phyloP scores from a whole-genome alignment of 2,797 vertebrate genomes.

The Buceros bicornis region DNA sequence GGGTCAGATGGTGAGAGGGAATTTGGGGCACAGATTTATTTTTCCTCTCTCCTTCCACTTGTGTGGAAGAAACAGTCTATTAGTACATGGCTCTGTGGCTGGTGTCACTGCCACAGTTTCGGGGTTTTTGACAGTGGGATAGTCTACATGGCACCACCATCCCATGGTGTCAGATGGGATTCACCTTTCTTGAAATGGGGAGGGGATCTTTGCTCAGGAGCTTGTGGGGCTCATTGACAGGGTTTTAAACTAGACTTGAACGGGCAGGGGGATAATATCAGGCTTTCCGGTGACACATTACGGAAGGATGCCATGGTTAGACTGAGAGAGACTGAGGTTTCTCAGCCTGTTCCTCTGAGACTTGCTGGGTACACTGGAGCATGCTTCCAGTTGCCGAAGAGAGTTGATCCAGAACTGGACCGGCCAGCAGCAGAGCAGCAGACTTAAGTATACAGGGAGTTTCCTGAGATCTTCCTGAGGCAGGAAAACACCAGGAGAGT shows the following conservation, averaged over 20 bases:
- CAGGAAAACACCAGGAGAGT: too few relatives aligned
- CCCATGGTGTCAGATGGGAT: not conserved
- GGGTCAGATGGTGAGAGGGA: not conserved
- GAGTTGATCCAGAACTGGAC: too few relatives aligned
- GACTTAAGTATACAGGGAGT: too few relatives aligned
- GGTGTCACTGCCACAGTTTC: not conserved
- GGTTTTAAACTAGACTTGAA: not conserved
- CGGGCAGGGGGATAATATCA: not conserved
- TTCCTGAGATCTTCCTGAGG: too few relatives aligned
- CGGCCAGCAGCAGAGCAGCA: too few relatives aligned
- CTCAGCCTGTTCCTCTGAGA: too few relatives aligned
- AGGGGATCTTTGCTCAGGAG: not conserved
- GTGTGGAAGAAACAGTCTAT: not conserved
- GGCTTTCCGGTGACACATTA: accelerated
- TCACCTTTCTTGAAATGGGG: not conserved
- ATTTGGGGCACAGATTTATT: not conserved
- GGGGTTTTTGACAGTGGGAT: not conserved
- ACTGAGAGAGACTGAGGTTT: not conserved
- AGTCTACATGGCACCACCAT: not conserved
- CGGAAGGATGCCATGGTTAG: not conserved
- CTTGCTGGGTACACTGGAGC: too few relatives aligned
- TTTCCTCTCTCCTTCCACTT: not conserved
- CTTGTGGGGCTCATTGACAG: not conserved
- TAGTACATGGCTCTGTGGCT: not conserved
- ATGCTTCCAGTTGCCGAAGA: too few relatives aligned